Conservation (phyloP, 64 coral and sea anemone genomes). For the Stichodactyla helianthus region DNA sequence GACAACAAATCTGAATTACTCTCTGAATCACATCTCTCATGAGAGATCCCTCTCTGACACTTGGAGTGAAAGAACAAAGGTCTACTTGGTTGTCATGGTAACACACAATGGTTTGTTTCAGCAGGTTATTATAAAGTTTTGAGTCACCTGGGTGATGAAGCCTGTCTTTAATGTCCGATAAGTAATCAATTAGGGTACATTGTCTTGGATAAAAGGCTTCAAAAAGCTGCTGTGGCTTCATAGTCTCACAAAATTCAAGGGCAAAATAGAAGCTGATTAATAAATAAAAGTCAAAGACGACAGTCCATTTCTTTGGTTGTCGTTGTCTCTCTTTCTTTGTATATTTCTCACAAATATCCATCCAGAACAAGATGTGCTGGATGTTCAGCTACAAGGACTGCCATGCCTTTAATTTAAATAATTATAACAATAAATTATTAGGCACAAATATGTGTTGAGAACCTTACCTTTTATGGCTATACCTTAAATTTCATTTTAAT, state of each 20-base stretch:
- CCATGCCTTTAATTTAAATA: no score
- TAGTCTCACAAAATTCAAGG: neutral
- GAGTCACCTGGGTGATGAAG: slow-evolving; percentile 32
- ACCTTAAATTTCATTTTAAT: no score
- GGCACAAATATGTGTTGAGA: no score
- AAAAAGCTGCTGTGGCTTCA: slow-evolving; percentile 33
- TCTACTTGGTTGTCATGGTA: slow-evolving; percentile 9
- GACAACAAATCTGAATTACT: slow-evolving; percentile 47
- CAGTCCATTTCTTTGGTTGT: neutral
- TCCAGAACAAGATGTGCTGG: no score
- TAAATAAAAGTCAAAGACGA: neutral
- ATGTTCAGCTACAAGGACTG: no score
- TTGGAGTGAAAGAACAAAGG: slow-evolving; percentile 26
- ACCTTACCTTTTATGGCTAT: no score
- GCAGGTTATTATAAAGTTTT: slow-evolving; percentile 31
- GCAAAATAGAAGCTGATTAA: neutral
- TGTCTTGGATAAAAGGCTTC: slow-evolving; percentile 27
- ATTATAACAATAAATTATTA: no score
- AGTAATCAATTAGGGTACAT: slow-evolving; percentile 45
- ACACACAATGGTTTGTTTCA: slow-evolving; percentile 46
- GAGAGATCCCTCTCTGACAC: slow-evolving; percentile 27
- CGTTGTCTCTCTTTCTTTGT: no score
- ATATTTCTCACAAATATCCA: no score
- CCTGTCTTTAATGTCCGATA: slow-evolving; percentile 24
- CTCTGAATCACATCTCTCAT: slow-evolving; percentile 40